Percentiles rank a stretch among this genome's conserved stretches.
These are phyloP conservation scores for Podarcis muralis DNA, from an alignment of 2,113 vertebrate species.

Conservation along the genomic window DNA sequence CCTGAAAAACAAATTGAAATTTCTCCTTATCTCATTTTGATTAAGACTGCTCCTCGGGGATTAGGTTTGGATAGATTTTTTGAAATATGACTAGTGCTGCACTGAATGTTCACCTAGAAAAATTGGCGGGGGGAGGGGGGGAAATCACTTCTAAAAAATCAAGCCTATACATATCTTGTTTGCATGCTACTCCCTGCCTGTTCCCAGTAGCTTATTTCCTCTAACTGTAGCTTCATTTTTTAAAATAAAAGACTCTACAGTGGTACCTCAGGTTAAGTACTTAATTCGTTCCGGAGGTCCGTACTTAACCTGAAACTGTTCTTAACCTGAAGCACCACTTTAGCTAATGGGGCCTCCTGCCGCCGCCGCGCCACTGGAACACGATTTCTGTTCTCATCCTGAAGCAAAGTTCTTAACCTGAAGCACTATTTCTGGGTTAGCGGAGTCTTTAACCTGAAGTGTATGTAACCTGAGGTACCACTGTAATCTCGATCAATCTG, in stretches of 20 bases:
- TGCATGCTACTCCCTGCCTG: not conserved
- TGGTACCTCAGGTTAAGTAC: no score
- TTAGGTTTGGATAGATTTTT: slow-evolving; percentile 25
- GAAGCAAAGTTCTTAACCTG: no score
- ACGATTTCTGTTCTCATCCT: no score
- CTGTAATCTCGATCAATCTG: not conserved
- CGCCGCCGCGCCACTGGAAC: rapidly evolving
- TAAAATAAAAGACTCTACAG: not conserved
- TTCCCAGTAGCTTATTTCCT: not conserved
- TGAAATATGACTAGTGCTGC: slow-evolving; percentile 8
- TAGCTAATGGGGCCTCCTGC: no score
- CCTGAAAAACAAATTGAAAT: slow-evolving; percentile 9
- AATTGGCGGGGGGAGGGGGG: not conserved
- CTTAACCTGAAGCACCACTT: no score
- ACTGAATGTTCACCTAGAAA: not conserved
- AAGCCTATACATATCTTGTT: not conserved
- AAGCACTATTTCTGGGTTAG: no score
- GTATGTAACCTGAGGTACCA: no score
- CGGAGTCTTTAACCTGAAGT: no score
- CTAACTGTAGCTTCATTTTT: not conserved
- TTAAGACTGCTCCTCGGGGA: slow-evolving; percentile 7
- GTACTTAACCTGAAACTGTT: no score
- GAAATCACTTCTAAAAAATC: not conserved
- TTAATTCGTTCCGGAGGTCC: no score
- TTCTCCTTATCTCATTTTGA: slow-evolving; percentile 31